Evolutionary conservation across 2,113 vertebrate species (phyloP), one percentile per base, ranked within the genome.

Genomic region (Phodopus roborovskii): DNA sequence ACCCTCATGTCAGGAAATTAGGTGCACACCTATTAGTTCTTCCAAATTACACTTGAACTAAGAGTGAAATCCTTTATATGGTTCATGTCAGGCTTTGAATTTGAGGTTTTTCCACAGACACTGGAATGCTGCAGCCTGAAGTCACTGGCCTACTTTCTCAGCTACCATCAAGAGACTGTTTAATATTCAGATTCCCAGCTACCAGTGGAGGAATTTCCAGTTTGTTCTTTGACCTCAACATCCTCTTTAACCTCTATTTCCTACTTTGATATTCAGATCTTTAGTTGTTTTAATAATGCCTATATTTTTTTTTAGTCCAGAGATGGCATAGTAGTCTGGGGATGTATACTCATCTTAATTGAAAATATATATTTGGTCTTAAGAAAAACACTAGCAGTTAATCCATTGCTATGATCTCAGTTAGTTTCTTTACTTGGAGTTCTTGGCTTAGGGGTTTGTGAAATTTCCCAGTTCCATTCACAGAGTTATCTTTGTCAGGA

Each of bases 301-400:
- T 42, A 33, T 3, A n/a, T 48, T 91, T 89, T 75, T 45, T 48
- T 91, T 89, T 75, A 56, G 91, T 94, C 36, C 45, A 16, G 7
- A 94, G 88, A 90, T 70, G 94, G 30, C 92, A 93, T 20, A 33
- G 48, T 16, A 70, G 56, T 93, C 62, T 77, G 53, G 81, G 28
- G 77, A 73, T 30, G 20, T 83, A n/a, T 39, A 79, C 24, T 91
- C 82, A 39, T 77, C 19, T 92, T 45, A 42, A 81, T 5, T 36
- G 30, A 89, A 88, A 95, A 13, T 60, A 12, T 71, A n/a, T 91
- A 42, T 45, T 86, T 42, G 28, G 39, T 97, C 68, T 94, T 94
- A 83, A 84, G 83, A 82, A 94, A 93, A 97, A 91, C 68, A 92
- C 92, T 95, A 89, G 88, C 48, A 89, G 5, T 91, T 68, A 92